A percentile compares a stretch with the other conserved stretches of the same genome.
Conservation (phyloP, 1,140 invertebrate species). For the Magallana ariakensis region DNA sequence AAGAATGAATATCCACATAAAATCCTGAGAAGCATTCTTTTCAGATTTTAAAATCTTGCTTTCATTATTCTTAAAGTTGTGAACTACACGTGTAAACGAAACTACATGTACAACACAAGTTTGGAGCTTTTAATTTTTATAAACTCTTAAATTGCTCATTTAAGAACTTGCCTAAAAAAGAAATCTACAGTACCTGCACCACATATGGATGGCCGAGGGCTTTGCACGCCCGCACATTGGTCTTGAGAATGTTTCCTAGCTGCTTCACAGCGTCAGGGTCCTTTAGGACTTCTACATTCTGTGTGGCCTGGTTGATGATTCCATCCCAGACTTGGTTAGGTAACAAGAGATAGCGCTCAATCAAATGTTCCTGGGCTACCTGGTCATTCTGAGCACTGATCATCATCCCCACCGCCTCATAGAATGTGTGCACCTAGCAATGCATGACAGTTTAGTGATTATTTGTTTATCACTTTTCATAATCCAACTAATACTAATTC, state of each 20-base stretch:
- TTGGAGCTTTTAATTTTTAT: no score
- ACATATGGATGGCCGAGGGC: slow-evolving; percentile 98
- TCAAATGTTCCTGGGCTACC: slow-evolving; percentile 91
- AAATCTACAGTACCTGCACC: slow-evolving; percentile 83
- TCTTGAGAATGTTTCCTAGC: slow-evolving; percentile 98
- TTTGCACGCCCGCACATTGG: slow-evolving; percentile 98
- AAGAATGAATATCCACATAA: no score
- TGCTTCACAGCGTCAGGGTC: slow-evolving; percentile 98
- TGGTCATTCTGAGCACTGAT: slow-evolving; percentile 96
- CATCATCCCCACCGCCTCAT: slow-evolving; percentile 99
- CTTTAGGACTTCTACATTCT: slow-evolving; percentile 97
- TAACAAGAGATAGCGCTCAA: slow-evolving; percentile 98
- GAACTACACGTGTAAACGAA: no score
- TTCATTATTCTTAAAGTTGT: no score
- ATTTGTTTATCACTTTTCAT: no score
- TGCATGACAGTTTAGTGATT: not conserved
- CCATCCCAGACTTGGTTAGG: slow-evolving; percentile 99
- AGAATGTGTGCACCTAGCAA: slow-evolving; percentile 98
- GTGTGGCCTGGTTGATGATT: slow-evolving; percentile 97
- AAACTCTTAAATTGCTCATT: no score
- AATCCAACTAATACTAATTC: no score
- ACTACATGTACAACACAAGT: no score
- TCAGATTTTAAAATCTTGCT: no score
- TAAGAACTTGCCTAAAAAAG: no score
- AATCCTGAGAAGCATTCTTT: no score